Evolutionary conservation across 2,888 invertebrate genomes (phyloP).

Genomic region (Nomada flava): DNA sequence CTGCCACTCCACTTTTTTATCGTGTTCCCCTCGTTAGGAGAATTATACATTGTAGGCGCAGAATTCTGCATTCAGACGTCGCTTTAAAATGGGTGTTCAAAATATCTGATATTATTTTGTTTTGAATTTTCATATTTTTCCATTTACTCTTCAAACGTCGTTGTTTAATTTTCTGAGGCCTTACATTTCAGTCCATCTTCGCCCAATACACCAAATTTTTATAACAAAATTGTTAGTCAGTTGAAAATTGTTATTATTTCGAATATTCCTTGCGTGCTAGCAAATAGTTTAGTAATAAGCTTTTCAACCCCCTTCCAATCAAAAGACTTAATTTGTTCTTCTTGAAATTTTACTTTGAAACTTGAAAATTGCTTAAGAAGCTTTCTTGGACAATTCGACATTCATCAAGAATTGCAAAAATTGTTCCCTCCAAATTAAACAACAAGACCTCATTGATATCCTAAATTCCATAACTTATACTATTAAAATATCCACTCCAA

Average conservation of each 20-base stretch:
- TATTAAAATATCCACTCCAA: not conserved
- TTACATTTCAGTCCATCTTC: too few relatives aligned
- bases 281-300: too few relatives aligned
- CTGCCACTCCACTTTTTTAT: slow-evolving; percentile 4
- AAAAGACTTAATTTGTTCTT: too few relatives aligned
- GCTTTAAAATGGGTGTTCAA: not conserved
- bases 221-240: too few relatives aligned
- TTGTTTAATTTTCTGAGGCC: not conserved
- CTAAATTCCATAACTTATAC: not conserved
- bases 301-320: too few relatives aligned
- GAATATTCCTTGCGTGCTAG: too few relatives aligned
- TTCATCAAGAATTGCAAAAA: slow-evolving; percentile 20
- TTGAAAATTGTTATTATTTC: too few relatives aligned
- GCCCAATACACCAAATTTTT: too few relatives aligned
- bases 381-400: not conserved
- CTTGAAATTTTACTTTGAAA: not conserved
- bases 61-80: slow-evolving; percentile 11
- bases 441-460: not conserved
- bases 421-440: not conserved
- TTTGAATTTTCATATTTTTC: too few relatives aligned
- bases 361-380: not conserved
- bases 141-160: not conserved
- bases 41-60: slow-evolving; percentile 25
- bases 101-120: too few relatives aligned
- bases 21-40: slow-evolving; percentile 23